Evolutionary conservation across 2,888 invertebrate genomes (phyloP).

Genomic region (Falcaria lacertinaria): DNA sequence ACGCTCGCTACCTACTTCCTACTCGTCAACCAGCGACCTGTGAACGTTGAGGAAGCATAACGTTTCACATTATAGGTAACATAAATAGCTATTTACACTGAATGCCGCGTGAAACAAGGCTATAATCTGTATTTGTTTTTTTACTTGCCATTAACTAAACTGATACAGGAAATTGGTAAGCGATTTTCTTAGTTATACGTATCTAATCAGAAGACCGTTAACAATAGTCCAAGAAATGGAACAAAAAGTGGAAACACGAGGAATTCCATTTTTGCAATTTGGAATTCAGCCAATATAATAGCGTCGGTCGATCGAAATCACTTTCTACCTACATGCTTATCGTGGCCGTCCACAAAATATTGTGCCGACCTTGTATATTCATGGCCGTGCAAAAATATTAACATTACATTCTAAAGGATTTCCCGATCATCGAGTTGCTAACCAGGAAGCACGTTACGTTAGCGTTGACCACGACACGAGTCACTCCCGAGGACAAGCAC

Average conservation of each 20-base stretch:
- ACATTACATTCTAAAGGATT: conserved; percentile 75
- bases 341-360: conserved; percentile 59
- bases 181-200: background rate
- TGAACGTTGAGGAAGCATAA: background rate
- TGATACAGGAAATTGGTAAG: too few relatives aligned
- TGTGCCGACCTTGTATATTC: conserved; percentile 65
- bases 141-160: background rate
- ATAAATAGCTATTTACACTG: background rate
- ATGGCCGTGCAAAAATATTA: conserved; percentile 75
- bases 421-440: conserved; percentile 70
- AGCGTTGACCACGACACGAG: conserved; percentile 66
- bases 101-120: background rate
- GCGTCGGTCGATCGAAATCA: conserved; percentile 59
- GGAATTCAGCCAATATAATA: conserved; percentile 51
- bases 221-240: background rate
- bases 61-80: background rate
- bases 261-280: conserved; percentile 35
- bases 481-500: conserved; percentile 48
- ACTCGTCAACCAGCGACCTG: background rate
- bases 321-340: conserved; percentile 63
- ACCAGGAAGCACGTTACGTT: conserved; percentile 71
- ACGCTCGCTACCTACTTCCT: conserved; percentile 12
- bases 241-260: conserved; percentile 12
- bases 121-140: background rate
- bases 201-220: too few relatives aligned